Evolutionary conservation across 2,888 invertebrate genomes (phyloP).

Genomic region (Andrena flavipes): DNA sequence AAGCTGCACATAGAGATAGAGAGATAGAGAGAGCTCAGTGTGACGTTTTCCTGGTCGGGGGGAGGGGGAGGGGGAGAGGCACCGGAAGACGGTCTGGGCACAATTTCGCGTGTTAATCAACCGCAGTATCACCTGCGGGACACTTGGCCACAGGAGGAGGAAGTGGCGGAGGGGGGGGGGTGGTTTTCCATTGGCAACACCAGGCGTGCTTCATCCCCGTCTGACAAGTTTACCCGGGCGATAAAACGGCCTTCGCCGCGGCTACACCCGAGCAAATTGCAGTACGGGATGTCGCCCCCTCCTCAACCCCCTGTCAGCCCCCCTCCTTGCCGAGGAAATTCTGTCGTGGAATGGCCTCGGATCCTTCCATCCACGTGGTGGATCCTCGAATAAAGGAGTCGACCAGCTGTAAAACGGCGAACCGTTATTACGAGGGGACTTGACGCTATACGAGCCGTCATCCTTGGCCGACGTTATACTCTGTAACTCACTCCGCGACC

Average conservation of each 20-base stretch:
- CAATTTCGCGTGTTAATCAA: constrained; percentile 61
- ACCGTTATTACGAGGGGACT: constrained; percentile 71
- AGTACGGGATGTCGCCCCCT: constrained; percentile 55
- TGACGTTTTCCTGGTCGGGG: not conserved
- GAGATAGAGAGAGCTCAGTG: too few species aligned
- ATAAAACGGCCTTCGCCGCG: constrained; percentile 61
- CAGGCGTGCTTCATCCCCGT: constrained; percentile 52
- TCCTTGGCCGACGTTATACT: constrained; percentile 55
- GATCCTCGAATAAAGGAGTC: constrained; percentile 68
- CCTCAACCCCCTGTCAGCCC: not conserved
- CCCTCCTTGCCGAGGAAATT: constrained; percentile 52
- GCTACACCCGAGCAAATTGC: constrained; percentile 65
- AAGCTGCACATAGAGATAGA: not conserved
- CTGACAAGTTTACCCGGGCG: constrained; percentile 62
- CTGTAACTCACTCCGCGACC: constrained; percentile 51
- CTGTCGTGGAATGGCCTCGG: constrained; percentile 61
- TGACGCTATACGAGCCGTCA: constrained; percentile 59
- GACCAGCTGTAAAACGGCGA: constrained; percentile 71
- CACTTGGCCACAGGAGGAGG: constrained; percentile 24
- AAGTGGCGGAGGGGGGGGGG: not conserved
- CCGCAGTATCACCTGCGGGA: constrained; percentile 53
- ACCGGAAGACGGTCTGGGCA: constrained; percentile 14
- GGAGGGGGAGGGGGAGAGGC: not conserved
- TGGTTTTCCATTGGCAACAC: constrained; percentile 56
- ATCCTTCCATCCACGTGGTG: constrained; percentile 69